A percentile compares a stretch with the other conserved stretches of the same genome.
These are phyloP conservation scores for Scolopax mira DNA, from an alignment of 2,113 vertebrate species.

Conservation along the genomic window DNA sequence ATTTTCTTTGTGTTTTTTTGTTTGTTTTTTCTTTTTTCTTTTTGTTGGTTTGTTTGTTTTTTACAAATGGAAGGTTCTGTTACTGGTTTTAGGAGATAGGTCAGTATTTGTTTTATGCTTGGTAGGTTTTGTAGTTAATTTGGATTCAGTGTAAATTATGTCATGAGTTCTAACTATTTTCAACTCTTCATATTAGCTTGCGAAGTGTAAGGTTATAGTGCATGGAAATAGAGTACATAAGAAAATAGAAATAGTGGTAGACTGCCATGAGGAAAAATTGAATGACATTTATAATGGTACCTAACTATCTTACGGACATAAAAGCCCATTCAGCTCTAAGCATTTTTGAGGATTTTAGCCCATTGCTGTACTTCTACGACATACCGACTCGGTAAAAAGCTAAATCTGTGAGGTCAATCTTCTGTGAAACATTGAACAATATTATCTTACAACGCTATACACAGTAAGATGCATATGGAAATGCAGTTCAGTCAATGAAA, in stretches of 20 bases:
- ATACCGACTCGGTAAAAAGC: background rate
- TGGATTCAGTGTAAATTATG: background rate
- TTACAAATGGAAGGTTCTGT: background rate
- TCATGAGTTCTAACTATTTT: background rate
- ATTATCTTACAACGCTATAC: no score
- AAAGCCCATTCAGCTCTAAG: background rate
- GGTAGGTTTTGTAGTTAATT: background rate
- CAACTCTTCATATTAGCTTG: background rate
- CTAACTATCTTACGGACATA: background rate
- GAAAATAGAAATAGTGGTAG: background rate
- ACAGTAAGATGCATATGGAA: background rate
- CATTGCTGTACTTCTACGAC: background rate
- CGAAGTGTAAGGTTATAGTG: background rate
- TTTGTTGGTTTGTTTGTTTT: background rate
- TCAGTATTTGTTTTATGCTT: background rate
- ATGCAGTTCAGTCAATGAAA: background rate
- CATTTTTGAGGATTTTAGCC: background rate
- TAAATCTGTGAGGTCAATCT: background rate
- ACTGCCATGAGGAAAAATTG: background rate
- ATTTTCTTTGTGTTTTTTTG: background rate
- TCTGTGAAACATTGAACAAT: background rate
- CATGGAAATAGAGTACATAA: background rate
- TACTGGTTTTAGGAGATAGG: background rate
- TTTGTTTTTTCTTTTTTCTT: background rate
- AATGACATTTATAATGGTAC: background rate